Percentiles rank a stretch among this genome's conserved stretches.
Conservation (phyloP, 2,888 invertebrate species). For the Tinea semifulvella region DNA sequence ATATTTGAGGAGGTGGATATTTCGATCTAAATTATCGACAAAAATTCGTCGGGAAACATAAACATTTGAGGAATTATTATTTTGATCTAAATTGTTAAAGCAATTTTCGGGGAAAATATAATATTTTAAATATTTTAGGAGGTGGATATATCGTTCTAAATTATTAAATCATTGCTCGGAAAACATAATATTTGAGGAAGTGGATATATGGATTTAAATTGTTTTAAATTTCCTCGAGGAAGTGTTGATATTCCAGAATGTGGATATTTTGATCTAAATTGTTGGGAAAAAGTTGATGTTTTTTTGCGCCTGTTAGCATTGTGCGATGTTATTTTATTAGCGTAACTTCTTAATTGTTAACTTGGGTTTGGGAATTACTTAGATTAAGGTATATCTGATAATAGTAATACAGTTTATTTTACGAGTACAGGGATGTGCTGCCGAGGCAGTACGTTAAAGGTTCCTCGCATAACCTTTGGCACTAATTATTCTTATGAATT, state of each 20-base stretch:
- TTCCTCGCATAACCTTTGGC: constrained; percentile 16
- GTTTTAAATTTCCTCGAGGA: too few relatives aligned
- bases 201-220: constrained; percentile 36
- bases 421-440: constrained; percentile 68
- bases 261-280: constrained; percentile 36
- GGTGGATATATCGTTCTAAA: too few relatives aligned
- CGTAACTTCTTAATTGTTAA: constrained; percentile 59
- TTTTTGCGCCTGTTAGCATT: constrained; percentile 39
- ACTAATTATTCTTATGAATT: constrained; percentile 35
- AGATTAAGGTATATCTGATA: too few relatives aligned
- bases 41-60: constrained; percentile 41
- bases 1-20: constrained; percentile 16
- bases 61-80: constrained; percentile 1
- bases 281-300: constrained; percentile 54
- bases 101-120: too few relatives aligned
- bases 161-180: too few relatives aligned
- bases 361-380: constrained; percentile 65
- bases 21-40: constrained; percentile 38
- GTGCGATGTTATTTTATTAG: constrained; percentile 52
- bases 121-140: too few relatives aligned
- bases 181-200: constrained; percentile 33
- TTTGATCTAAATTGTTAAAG: constrained; percentile 33
- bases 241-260: constrained; percentile 33
- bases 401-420: too few relatives aligned
- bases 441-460: constrained; percentile 42